Evolutionary conservation across 2,113 vertebrate genomes (phyloP), one percentile per base, ranked within the genome.

Genomic region (Lepus timidus): DNA sequence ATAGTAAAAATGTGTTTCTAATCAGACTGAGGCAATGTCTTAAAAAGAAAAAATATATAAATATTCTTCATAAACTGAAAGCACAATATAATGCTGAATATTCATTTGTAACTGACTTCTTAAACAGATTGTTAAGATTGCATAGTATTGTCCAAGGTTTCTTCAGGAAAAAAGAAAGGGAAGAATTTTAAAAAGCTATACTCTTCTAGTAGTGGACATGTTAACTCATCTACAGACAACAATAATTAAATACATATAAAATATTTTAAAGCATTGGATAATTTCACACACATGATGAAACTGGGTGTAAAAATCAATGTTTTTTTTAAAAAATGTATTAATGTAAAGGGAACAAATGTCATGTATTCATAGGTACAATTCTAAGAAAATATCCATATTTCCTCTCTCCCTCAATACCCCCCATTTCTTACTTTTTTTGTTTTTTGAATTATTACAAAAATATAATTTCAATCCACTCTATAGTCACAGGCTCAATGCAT

Each of bases 61-160:
- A 88, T 85, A 78, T 62, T 88, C 25, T 33, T 87, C 49, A 81
- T 85, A 94, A 95, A 94, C 25, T 33, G 14, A 79, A 89, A 87
- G 7, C 11, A 73, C 33, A 90, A 85, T 73, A 86, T 9, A 74
- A 68, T 88, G 52, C 86, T 58, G 55, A 90, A 90, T 71, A 83
- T n/a, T 85, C 68, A 83, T 85, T 91, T 93, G 85, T 39, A 74
- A 27, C 20, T 71, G n/a, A 73, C 16, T 73, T 95, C 87, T 94
- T 76, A 89, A 83, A 94, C 29, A 89, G 29, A 33, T 91, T 88
- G 17, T 75, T 90, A 90, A 96, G 39, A 91, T 91, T 88, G 73
- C 49, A 73, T 95, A 94, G 85, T 31, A 3, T 39, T 74, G 51
- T 19, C 44, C 73, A 78, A 25, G 71, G 78, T 29, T 58, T 58